These are phyloP conservation scores for Anableps anableps DNA, from an alignment of 2,797 vertebrate species.

Conservation along the genomic window DNA sequence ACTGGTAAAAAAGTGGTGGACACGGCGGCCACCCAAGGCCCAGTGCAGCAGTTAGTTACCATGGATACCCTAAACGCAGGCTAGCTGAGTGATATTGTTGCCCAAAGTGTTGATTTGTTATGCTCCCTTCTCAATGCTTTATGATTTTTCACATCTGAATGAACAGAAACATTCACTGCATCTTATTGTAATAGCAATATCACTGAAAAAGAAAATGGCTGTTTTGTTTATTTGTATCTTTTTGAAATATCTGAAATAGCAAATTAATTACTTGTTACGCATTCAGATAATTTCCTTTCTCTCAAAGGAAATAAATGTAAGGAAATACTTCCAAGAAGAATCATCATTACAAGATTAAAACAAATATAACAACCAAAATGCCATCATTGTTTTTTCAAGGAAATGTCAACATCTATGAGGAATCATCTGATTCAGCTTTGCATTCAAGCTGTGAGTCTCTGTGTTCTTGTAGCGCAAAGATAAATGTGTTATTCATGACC, in stretches of 20 bases:
- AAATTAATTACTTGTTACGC: neutral
- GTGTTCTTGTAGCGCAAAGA: constrained; percentile 6
- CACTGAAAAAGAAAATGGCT: too few relatives aligned
- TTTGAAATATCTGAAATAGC: neutral
- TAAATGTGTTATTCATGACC: constrained; percentile 40
- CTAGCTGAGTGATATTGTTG: neutral
- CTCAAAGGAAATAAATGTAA: neutral
- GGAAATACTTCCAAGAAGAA: neutral
- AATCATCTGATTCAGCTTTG: constrained; percentile 2
- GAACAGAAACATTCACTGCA: neutral
- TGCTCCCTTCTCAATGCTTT: neutral
- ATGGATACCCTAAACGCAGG: neutral
- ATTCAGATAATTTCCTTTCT: neutral
- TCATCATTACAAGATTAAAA: neutral
- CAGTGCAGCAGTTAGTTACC: neutral
- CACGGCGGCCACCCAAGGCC: neutral
- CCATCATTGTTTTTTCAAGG: neutral
- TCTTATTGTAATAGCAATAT: too few relatives aligned
- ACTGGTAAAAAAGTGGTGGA: neutral
- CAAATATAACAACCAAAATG: neutral
- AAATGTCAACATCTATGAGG: neutral
- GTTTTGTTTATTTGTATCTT: too few relatives aligned
- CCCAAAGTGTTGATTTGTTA: neutral
- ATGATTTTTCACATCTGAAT: neutral
- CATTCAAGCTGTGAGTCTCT: constrained; percentile 7